Evolutionary conservation across 1,140 invertebrate genomes (phyloP), one percentile per base, ranked within the genome.

Genomic region (Drosophila subobscura): DNA sequence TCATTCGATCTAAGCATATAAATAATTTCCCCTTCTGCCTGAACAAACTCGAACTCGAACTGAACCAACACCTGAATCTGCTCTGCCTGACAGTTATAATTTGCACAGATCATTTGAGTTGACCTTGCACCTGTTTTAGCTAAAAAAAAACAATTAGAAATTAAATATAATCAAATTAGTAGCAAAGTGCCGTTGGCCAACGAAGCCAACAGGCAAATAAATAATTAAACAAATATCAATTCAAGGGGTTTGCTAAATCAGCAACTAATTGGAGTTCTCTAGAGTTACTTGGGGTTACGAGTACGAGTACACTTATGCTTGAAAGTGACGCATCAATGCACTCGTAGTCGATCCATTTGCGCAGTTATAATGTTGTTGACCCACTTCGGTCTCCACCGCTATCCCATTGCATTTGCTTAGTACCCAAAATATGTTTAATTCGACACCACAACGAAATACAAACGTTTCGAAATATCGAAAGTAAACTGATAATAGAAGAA

Each of bases 291-390:
- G 0, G 33, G 33, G 4, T 12, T 37, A 12, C 6, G 1, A 2
- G 5, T 27, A 27, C 16, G 16, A 20, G 16, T 20, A 20, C 16
- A 20, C 16, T 20, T 27, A 27, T 46, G 59, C 46, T 41, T 4
- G 6, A 4, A 1, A 23, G 16, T 86, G 80, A 84, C 46, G 86
- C 80, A 84, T 77, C 42, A 23, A 53, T 46, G 33, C 4, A 37
- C 3, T 37, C 33, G 33, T 54, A 53, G 41, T 63, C 4, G 50
- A 61, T 47, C 41, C 56, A 61, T 53, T 65, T 45, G 44, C 63
- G 51, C 27, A 49, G 51, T 41, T 50, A 16, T 41, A 37, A 56
- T 63, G 80, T 88, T 80, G 83, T 81, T 88, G 83, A 74, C 81
- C 81, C 75, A 86, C 44, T 88, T 88, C 10, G 76, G 25, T 67